Conservation (phyloP, 2,113 vertebrate genomes). For the Hoplias malabaricus region DNA sequence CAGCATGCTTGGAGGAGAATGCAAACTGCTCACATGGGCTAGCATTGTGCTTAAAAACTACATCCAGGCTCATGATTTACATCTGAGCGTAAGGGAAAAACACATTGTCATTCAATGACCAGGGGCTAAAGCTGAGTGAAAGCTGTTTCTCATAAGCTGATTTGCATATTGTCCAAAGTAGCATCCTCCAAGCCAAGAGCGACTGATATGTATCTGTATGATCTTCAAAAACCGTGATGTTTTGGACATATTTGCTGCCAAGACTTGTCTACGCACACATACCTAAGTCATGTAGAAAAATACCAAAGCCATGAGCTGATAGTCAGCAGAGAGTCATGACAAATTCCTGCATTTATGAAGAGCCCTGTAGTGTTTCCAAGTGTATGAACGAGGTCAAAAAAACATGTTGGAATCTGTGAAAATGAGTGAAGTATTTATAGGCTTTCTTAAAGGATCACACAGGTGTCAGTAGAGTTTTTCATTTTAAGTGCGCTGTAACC, state of each 20-base stretch:
- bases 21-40: too few relatives aligned
- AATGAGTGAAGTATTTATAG: neutral
- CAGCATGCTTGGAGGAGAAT: too few relatives aligned
- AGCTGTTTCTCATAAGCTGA: neutral
- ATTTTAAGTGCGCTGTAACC: too few relatives aligned
- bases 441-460: neutral
- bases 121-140: neutral
- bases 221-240: neutral
- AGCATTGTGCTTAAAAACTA: too few relatives aligned
- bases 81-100: too few relatives aligned
- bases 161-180: neutral
- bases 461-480: too few relatives aligned
- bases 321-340: neutral
- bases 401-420: slow-evolving; percentile 34
- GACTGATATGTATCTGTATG: neutral
- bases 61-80: too few relatives aligned
- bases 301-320: neutral
- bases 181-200: neutral
- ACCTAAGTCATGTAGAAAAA: neutral
- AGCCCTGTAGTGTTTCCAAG: slow-evolving; percentile 3
- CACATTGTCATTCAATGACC: too few relatives aligned
- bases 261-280: neutral
- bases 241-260: neutral
- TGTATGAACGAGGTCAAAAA: neutral
- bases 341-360: slow-evolving; percentile 6